These are phyloP conservation scores for Toxonevra muliebris DNA, from an alignment of 2,888 invertebrate genomes.

Conservation along the genomic window DNA sequence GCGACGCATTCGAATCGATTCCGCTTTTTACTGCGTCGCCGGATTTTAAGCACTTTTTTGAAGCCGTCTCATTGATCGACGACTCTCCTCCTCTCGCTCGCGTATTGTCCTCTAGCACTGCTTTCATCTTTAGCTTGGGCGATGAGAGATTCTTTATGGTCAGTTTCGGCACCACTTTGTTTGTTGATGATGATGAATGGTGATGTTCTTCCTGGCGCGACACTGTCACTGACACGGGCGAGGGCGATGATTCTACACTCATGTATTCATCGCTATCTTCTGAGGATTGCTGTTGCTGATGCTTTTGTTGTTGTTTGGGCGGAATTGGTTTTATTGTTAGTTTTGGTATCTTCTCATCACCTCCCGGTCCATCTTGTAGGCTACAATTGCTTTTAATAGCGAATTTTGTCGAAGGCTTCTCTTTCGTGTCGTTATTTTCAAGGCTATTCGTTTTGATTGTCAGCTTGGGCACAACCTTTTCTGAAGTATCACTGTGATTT, in stretches of 20 bases:
- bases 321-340: constrained; percentile 51
- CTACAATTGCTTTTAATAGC: constrained; percentile 19
- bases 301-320: constrained; percentile 46
- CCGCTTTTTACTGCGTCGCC: constrained; percentile 19
- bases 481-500: constrained; percentile 33
- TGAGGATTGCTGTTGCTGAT: constrained; percentile 39
- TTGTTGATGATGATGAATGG: constrained; percentile 24
- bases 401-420: constrained; percentile 21
- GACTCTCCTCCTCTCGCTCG: not conserved
- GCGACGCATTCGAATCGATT: constrained; percentile 32
- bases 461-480: constrained; percentile 54
- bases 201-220: constrained; percentile 21
- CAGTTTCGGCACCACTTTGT: constrained; percentile 59
- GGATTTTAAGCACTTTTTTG: constrained; percentile 35
- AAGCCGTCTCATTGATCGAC: constrained; percentile 21
- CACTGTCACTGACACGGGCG: constrained; percentile 16
- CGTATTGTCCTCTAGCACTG: constrained; percentile 60
- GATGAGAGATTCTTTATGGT: constrained; percentile 63
- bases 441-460: constrained; percentile 52
- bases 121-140: constrained; percentile 66
- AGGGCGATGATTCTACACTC: constrained; percentile 42
- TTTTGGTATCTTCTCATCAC: constrained; percentile 51
- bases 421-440: constrained; percentile 25
- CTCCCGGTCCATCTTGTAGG: constrained; percentile 30
- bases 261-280: constrained; percentile 47